phyloP scores from a whole-genome alignment of 2,797 vertebrate genomes.

The Discoglossus pictus region DNA sequence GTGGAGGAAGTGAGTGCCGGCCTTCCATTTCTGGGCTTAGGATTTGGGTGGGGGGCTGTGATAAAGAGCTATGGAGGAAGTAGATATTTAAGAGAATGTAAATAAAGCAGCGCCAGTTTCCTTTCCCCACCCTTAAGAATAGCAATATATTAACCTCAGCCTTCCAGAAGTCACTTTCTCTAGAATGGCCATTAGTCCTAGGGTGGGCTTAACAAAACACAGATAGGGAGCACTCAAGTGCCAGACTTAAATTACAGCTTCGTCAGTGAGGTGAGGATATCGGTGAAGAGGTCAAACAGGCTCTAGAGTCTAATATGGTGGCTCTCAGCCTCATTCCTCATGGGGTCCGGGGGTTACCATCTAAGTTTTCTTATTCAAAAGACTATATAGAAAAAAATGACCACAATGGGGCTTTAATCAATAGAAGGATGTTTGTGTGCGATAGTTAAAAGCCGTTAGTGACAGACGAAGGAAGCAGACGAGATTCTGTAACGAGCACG shows the following conservation, averaged over 20 bases:
- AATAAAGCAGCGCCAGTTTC: slow-evolving; percentile 40
- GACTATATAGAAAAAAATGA: too few relatives aligned
- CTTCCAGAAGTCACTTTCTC: slow-evolving; percentile 38
- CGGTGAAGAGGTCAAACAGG: neutral
- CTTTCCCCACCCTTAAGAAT: slow-evolving; percentile 47
- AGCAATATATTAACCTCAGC: slow-evolving; percentile 40
- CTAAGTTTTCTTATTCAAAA: too few relatives aligned
- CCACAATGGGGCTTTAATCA: too few relatives aligned
- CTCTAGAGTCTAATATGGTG: neutral
- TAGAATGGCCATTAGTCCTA: slow-evolving; percentile 18
- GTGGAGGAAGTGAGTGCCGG: slow-evolving; percentile 15
- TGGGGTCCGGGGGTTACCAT: too few relatives aligned
- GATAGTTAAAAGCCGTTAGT: neutral
- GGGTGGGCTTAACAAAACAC: slow-evolving; percentile 34
- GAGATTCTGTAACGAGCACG: too few relatives aligned
- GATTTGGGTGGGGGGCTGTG: slow-evolving; percentile 1
- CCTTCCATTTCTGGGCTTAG: slow-evolving; percentile 16
- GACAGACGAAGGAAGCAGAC: neutral
- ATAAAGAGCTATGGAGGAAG: slow-evolving; percentile 32
- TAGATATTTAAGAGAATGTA: slow-evolving; percentile 39
- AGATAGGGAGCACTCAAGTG: slow-evolving; percentile 15
- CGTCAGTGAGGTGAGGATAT: neutral
- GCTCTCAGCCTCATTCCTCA: too few relatives aligned
- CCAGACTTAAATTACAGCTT: neutral
- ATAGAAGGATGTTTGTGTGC: too few relatives aligned